A percentile compares a stretch with the other conserved stretches of the same genome.
Conservation (phyloP, 2,888 invertebrate species). For the Leptinotarsa peninsularis region DNA sequence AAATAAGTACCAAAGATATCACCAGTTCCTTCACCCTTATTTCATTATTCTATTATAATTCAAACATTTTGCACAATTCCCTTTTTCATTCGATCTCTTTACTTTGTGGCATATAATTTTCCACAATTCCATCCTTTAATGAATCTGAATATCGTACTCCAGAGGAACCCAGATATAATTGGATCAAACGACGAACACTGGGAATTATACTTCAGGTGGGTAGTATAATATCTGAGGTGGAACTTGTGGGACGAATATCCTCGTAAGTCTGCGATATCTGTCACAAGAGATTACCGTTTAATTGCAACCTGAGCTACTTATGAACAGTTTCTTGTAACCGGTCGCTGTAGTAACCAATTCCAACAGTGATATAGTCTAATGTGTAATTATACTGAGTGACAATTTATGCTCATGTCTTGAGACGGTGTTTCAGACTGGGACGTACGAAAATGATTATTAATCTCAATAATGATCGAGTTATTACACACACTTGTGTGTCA, state of each 20-base stretch:
- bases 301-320: slow-evolving; percentile 31
- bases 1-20: too few relatives aligned
- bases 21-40: too few relatives aligned
- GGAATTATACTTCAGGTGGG: background rate
- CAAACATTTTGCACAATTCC: too few relatives aligned
- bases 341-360: slow-evolving; percentile 35
- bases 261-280: slow-evolving; percentile 11
- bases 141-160: too few relatives aligned
- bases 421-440: slow-evolving; percentile 22
- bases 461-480: background rate
- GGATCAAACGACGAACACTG: background rate
- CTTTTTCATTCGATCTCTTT: too few relatives aligned
- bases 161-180: background rate
- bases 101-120: too few relatives aligned
- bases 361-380: slow-evolving; percentile 37
- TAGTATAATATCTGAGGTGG: background rate
- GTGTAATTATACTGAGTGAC: slow-evolving; percentile 42
- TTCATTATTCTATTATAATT: too few relatives aligned
- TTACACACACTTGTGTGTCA: background rate
- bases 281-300: slow-evolving; percentile 21
- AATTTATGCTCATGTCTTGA: slow-evolving; percentile 40
- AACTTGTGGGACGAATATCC: background rate
- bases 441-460: slow-evolving; percentile 1
- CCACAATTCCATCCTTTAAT: too few relatives aligned
- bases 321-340: slow-evolving; percentile 33